These are phyloP conservation scores for Drosophila differens DNA, from an alignment of 2,888 invertebrate genomes.

Conservation along the genomic window DNA sequence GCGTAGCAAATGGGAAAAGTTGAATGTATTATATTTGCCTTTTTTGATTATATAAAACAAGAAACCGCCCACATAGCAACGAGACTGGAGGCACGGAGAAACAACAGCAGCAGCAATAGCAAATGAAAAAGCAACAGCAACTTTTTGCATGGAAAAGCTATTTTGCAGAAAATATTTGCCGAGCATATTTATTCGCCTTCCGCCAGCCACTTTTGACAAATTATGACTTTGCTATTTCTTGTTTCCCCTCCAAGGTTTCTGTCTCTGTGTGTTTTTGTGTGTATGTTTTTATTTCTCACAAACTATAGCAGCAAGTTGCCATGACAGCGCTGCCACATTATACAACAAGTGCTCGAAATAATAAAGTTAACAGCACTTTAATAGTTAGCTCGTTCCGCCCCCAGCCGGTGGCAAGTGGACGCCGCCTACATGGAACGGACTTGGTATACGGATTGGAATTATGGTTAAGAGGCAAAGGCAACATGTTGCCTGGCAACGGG, in stretches of 20 bases:
- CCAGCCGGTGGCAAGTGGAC: conserved; percentile 46
- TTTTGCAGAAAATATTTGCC: conserved; percentile 70
- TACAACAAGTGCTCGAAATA: conserved; percentile 81
- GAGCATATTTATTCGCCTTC: conserved; percentile 69
- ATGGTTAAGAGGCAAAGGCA: conserved; percentile 51
- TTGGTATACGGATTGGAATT: conserved; percentile 52
- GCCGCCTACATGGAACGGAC: conserved; percentile 54
- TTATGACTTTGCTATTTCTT: conserved; percentile 64
- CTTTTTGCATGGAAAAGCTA: conserved; percentile 65
- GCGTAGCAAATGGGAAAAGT: conserved; percentile 54
- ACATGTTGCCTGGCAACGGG: conserved; percentile 73
- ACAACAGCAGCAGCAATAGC: conserved; percentile 15
- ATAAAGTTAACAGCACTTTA: conserved; percentile 82
- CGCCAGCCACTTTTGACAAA: conserved; percentile 73
- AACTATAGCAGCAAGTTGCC: conserved; percentile 75
- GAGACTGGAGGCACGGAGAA: conserved; percentile 23
- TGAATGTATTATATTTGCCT: conserved; percentile 57
- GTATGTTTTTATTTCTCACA: conserved; percentile 44
- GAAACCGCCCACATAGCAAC: conserved; percentile 43
- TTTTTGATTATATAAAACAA: conserved; percentile 58
- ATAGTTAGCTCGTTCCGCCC: conserved; percentile 64
- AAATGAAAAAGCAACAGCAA: conserved; percentile 41
- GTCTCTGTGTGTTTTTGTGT: conserved; percentile 13
- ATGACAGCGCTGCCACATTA: conserved; percentile 78
- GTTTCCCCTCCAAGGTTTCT: conserved; percentile 5